Conservation (phyloP, 1,140 invertebrate genomes). For the Trichogramma pretiosum region DNA sequence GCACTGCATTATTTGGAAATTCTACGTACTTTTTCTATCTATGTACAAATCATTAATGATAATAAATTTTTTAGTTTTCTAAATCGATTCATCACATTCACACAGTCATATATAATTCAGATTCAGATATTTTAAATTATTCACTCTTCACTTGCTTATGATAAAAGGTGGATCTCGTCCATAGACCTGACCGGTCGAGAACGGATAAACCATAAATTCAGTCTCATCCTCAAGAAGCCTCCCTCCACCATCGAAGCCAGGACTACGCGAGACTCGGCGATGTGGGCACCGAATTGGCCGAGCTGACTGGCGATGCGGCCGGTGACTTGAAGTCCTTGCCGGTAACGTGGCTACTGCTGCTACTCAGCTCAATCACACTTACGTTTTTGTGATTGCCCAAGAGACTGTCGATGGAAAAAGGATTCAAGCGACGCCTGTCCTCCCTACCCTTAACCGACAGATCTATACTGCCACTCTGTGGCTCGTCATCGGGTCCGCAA, state of each 20-base stretch:
- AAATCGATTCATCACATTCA: too few relatives aligned
- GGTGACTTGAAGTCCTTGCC: constrained; percentile 19
- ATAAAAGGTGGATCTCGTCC: too few relatives aligned
- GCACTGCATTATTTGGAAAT: too few relatives aligned
- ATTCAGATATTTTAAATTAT: too few relatives aligned
- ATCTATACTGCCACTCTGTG: constrained; percentile 42
- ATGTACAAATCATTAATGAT: too few relatives aligned
- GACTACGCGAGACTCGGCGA: constrained; percentile 43
- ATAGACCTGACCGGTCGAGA: too few relatives aligned
- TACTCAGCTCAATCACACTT: constrained; percentile 2
- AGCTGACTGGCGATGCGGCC: constrained; percentile 29
- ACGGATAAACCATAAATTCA: background rate
- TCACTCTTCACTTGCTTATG: too few relatives aligned
- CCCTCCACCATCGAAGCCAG: constrained; percentile 9
- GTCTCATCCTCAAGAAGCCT: constrained; percentile 1
- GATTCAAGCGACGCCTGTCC: constrained; percentile 57
- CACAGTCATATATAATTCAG: too few relatives aligned
- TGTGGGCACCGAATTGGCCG: constrained; percentile 30
- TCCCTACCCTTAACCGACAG: constrained; percentile 45
- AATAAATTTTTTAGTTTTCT: too few relatives aligned
- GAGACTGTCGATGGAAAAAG: constrained; percentile 77
- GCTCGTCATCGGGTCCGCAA: constrained; percentile 42
- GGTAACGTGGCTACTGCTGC: constrained; percentile 1
- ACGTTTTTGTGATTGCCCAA: constrained; percentile 59
- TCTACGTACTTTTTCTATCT: too few relatives aligned